Conservation (phyloP, 2,113 vertebrate species). For the Odontophorus gujanensis region DNA sequence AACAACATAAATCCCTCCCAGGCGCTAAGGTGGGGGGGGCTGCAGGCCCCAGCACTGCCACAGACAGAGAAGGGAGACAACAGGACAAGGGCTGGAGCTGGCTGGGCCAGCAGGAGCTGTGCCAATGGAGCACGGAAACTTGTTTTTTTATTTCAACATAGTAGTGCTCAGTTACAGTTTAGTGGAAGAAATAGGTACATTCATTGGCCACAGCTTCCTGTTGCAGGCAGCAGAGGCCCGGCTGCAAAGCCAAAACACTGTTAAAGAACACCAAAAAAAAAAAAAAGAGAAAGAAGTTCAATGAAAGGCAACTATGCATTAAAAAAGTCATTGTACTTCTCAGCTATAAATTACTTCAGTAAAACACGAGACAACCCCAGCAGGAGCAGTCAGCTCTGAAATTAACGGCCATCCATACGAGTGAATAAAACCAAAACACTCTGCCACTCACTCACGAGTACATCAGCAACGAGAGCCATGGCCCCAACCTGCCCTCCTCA, state of each 20-base stretch:
- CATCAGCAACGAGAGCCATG: slow-evolving; percentile 28
- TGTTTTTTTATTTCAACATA: slow-evolving; percentile 82
- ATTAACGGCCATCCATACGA: slow-evolving; percentile 9
- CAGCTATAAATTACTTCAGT: slow-evolving; percentile 78
- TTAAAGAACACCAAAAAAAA: slow-evolving; percentile 63
- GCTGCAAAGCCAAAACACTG: slow-evolving; percentile 71
- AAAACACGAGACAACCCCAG: slow-evolving; percentile 52
- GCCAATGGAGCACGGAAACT: slow-evolving; percentile 31
- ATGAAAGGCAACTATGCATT: slow-evolving; percentile 78
- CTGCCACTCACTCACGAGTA: slow-evolving; percentile 25
- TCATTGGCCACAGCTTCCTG: slow-evolving; percentile 84
- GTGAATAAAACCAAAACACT: slow-evolving; percentile 30
- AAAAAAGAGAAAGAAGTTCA: background rate
- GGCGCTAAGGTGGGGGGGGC: no score
- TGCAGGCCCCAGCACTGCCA: background rate
- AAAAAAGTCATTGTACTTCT: slow-evolving; percentile 70
- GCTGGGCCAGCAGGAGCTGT: background rate
- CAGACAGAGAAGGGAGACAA: no score
- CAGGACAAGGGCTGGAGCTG: background rate
- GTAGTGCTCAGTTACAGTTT: slow-evolving; percentile 90
- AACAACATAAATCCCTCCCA: rapidly evolving
- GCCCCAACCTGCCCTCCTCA: background rate
- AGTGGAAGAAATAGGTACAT: slow-evolving; percentile 88
- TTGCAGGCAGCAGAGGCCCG: slow-evolving; percentile 61
- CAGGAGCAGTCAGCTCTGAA: slow-evolving; percentile 16